Conservation (phyloP, 2,888 invertebrate genomes). For the Glyphotaelius pellucidus region DNA sequence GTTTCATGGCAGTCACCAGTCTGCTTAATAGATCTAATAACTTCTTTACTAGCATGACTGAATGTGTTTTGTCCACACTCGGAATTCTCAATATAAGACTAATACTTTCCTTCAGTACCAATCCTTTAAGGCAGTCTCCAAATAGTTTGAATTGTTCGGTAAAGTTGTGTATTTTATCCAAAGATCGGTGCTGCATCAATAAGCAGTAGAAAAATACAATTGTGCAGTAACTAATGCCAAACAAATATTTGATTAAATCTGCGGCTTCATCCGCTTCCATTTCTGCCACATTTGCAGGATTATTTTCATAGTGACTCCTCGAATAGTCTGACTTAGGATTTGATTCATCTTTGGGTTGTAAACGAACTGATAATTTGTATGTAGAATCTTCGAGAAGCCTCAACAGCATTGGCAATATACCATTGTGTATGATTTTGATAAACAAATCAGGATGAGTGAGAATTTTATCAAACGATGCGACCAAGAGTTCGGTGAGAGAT, state of each 20-base stretch:
- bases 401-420: slow-evolving; percentile 80
- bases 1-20: slow-evolving; percentile 78
- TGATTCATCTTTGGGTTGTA: slow-evolving; percentile 48
- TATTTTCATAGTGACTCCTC: neutral
- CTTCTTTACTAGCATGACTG: slow-evolving; percentile 74
- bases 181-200: slow-evolving; percentile 76
- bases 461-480: slow-evolving; percentile 78
- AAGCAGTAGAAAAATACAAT: slow-evolving; percentile 80
- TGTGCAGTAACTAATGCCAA: slow-evolving; percentile 79
- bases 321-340: slow-evolving; percentile 33
- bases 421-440: slow-evolving; percentile 78
- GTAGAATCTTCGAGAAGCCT: slow-evolving; percentile 78
- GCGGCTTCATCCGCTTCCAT: slow-evolving; percentile 71
- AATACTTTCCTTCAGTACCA: slow-evolving; percentile 77
- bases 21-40: slow-evolving; percentile 78
- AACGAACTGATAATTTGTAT: slow-evolving; percentile 69
- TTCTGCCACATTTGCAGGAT: neutral
- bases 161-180: slow-evolving; percentile 78
- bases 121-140: slow-evolving; percentile 79
- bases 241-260: slow-evolving; percentile 78
- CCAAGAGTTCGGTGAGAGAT: slow-evolving; percentile 77
- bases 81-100: slow-evolving; percentile 77
- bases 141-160: slow-evolving; percentile 79
- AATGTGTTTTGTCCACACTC: slow-evolving; percentile 71
- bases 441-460: slow-evolving; percentile 76